Conservation (phyloP, 2,797 vertebrate genomes). For the Mormyrus hasselquistii region DNA sequence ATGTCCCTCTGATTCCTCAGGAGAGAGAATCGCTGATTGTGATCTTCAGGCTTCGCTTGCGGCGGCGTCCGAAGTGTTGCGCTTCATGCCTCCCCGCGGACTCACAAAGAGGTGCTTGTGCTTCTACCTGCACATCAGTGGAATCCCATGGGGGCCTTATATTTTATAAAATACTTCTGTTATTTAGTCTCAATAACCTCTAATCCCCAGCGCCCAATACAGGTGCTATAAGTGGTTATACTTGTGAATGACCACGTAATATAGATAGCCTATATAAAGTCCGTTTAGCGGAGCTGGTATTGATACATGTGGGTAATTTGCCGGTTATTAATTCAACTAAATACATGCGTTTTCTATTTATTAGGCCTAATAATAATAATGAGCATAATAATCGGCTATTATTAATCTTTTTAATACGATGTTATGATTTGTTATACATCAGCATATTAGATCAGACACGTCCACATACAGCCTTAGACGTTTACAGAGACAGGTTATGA, state of each 20-base stretch:
- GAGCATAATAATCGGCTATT: not conserved
- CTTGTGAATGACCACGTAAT: slow-evolving; percentile 2
- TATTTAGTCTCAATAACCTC: slow-evolving; percentile 12
- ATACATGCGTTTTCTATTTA: not conserved
- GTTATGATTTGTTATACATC: not conserved
- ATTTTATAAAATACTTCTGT: slow-evolving; percentile 14
- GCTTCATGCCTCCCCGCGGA: slow-evolving; percentile 41
- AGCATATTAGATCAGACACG: not conserved
- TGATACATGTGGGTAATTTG: not conserved
- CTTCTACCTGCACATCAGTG: slow-evolving; percentile 22
- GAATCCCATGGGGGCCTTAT: slow-evolving; percentile 29
- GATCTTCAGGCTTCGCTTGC: slow-evolving; percentile 26
- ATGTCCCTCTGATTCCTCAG: not conserved
- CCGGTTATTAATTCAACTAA: not conserved
- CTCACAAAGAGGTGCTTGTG: slow-evolving; percentile 50
- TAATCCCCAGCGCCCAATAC: not conserved
- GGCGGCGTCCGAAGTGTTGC: slow-evolving; percentile 39
- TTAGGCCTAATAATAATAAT: not conserved
- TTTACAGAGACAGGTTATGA: not conserved
- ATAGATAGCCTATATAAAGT: not conserved
- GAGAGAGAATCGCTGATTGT: slow-evolving; percentile 32
- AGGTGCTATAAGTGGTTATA: not conserved
- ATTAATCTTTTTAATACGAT: not conserved
- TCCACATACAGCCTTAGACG: not conserved
- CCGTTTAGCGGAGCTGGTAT: not conserved